Evolutionary conservation across 2,888 invertebrate genomes (phyloP).

Genomic region (Xanthorhoe spadicearia): DNA sequence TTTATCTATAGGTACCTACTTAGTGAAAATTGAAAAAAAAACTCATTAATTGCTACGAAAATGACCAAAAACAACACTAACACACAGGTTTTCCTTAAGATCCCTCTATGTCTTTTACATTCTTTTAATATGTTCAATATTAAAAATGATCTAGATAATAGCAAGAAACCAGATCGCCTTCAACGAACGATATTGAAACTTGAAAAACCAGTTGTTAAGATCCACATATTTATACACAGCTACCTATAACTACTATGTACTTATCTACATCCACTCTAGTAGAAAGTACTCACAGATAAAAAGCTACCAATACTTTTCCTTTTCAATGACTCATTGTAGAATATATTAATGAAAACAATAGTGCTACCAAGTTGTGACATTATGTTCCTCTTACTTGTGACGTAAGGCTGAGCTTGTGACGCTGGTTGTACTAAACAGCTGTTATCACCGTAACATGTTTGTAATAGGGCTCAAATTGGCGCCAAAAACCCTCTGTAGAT

Average conservation of each 20-base stretch:
- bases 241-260: neutral
- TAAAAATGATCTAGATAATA: neutral
- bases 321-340: conserved; percentile 17
- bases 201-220: conserved; percentile 21
- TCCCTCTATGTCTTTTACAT: too few relatives aligned
- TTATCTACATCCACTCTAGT: neutral
- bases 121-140: neutral
- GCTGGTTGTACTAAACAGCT: conserved; percentile 28
- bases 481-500: neutral
- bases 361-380: conserved; percentile 7
- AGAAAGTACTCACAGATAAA: conserved; percentile 19
- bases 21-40: too few relatives aligned
- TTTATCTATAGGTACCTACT: too few relatives aligned
- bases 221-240: too few relatives aligned
- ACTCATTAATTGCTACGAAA: too few relatives aligned
- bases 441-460: conserved; percentile 7
- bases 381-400: neutral
- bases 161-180: neutral
- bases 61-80: too few relatives aligned
- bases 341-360: conserved; percentile 15
- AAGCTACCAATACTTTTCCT: neutral
- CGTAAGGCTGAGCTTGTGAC: conserved; percentile 17
- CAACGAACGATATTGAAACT: conserved; percentile 7
- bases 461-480: conserved; percentile 20
- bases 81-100: too few relatives aligned